phyloP scores from a whole-genome alignment of 2,888 invertebrate species.

The Steinernema carpocapsae region DNA sequence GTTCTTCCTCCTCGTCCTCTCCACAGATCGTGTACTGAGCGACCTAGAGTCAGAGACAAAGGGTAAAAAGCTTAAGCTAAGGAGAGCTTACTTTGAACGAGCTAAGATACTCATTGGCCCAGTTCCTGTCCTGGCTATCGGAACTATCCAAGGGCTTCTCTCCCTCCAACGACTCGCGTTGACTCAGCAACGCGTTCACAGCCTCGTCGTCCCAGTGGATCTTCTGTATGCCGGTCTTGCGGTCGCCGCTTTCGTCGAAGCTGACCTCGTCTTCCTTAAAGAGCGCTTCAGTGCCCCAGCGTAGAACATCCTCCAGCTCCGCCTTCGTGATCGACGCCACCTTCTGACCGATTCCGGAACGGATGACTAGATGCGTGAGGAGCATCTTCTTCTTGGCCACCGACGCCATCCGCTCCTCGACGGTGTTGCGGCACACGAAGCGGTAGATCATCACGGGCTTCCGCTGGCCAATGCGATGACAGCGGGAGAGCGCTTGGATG shows the following conservation, averaged over 20 bases:
- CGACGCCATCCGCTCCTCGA: constrained; percentile 97
- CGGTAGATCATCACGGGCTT: constrained; percentile 99
- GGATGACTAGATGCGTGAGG: constrained; percentile 94
- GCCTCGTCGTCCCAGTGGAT: constrained; percentile 82
- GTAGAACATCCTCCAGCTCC: constrained; percentile 95
- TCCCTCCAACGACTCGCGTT: too few species aligned
- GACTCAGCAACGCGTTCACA: constrained; percentile 87
- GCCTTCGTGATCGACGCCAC: constrained; percentile 89
- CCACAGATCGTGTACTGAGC: constrained; percentile 84
- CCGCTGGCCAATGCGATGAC: constrained; percentile 97
- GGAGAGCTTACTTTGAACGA: constrained; percentile 95
- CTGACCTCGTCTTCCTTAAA: constrained; percentile 97
- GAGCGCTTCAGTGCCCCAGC: constrained; percentile 97
- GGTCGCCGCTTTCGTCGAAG: constrained; percentile 72
- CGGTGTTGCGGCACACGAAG: constrained; percentile 96
- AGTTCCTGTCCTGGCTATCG: constrained; percentile 39
- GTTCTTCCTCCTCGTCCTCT: constrained; percentile 82
- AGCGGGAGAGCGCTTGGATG: constrained; percentile 87
- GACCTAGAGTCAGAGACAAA: too few species aligned
- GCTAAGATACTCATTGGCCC: constrained; percentile 81
- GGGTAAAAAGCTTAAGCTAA: too few species aligned
- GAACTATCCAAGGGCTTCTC: too few species aligned
- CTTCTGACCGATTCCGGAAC: constrained; percentile 85
- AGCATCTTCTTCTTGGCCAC: constrained; percentile 98
- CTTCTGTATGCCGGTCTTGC: constrained; percentile 87